Conservation (phyloP, 2,113 vertebrate genomes). For the Poeciliopsis occidentalis region DNA sequence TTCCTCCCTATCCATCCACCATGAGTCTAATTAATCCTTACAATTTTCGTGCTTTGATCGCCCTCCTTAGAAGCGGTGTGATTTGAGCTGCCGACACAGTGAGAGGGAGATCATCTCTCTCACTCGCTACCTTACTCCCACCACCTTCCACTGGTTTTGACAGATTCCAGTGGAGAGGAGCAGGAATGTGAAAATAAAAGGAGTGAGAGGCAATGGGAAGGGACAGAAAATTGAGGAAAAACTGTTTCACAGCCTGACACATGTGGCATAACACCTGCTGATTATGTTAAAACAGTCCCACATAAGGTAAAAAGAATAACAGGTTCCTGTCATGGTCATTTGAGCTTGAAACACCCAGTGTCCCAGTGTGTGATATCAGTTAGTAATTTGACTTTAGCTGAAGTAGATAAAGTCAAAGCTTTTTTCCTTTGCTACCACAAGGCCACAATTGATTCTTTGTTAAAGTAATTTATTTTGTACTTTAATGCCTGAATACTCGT, state of each 20-base stretch:
- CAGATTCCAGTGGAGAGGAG: constrained; percentile 44
- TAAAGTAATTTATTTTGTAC: too few species aligned
- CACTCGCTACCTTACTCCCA: background rate
- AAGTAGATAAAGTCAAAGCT: too few species aligned
- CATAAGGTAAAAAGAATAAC: background rate
- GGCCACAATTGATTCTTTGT: too few species aligned
- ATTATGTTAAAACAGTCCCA: background rate
- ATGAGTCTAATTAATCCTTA: constrained; percentile 51
- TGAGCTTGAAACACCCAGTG: background rate
- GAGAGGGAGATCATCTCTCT: constrained; percentile 23
- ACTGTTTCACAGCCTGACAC: background rate
- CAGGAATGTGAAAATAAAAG: constrained; percentile 34
- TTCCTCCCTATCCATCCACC: constrained; percentile 20
- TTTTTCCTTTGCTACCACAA: too few species aligned
- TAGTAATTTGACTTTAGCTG: too few species aligned
- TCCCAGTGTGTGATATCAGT: too few species aligned
- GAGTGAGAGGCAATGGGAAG: background rate
- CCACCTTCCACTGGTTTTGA: constrained; percentile 36
- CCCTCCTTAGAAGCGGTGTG: constrained; percentile 25
- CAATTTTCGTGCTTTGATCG: constrained; percentile 50
- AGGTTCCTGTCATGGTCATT: constrained; percentile 4
- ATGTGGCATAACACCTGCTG: background rate
- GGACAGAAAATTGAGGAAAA: constrained; percentile 10
- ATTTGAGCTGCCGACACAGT: constrained; percentile 22
- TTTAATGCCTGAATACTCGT: too few species aligned